Percentiles rank a stretch among this genome's conserved stretches.
phyloP scores from a whole-genome alignment of 1,140 invertebrate species.

The Chrysoperla carnea region DNA sequence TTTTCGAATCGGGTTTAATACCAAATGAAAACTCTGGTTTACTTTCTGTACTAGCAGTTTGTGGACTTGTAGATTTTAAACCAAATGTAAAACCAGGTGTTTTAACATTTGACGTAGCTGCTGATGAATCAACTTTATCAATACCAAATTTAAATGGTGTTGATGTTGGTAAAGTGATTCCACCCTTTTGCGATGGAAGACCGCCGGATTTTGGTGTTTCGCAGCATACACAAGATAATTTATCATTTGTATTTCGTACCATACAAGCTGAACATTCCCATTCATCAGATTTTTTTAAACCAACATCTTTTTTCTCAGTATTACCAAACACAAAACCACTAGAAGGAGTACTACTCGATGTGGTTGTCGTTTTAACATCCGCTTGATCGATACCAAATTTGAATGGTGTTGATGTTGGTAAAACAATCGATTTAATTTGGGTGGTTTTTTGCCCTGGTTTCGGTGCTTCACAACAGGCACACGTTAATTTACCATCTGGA shows the following conservation, averaged over 20 bases:
- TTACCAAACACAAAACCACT: slow-evolving; percentile 12
- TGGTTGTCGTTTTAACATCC: slow-evolving; percentile 26
- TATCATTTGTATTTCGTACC: slow-evolving; percentile 37
- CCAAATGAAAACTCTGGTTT: too few relatives aligned
- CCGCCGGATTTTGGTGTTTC: slow-evolving; percentile 28
- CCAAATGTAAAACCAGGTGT: slow-evolving; percentile 5
- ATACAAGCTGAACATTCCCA: slow-evolving; percentile 51
- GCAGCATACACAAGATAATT: slow-evolving; percentile 43
- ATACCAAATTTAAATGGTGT: slow-evolving; percentile 6
- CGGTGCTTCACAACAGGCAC: slow-evolving; percentile 39
- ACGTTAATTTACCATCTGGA: slow-evolving; percentile 31
- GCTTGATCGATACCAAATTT: slow-evolving; percentile 10
- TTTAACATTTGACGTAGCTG: too few relatives aligned
- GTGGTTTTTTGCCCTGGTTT: slow-evolving; percentile 22
- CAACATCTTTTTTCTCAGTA: not conserved
- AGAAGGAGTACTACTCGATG: slow-evolving; percentile 35
- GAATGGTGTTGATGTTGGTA: not conserved
- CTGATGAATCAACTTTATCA: slow-evolving; percentile 12
- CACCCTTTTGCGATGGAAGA: not conserved
- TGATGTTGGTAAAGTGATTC: not conserved
- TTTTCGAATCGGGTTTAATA: too few relatives aligned
- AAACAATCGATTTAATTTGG: not conserved
- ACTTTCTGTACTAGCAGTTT: too few relatives aligned
- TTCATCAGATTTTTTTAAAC: slow-evolving; percentile 11
- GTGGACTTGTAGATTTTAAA: not conserved